Percentiles rank a stretch among this genome's conserved stretches.
Conservation (phyloP, 2,113 vertebrate genomes). For the Gobio gobio region DNA sequence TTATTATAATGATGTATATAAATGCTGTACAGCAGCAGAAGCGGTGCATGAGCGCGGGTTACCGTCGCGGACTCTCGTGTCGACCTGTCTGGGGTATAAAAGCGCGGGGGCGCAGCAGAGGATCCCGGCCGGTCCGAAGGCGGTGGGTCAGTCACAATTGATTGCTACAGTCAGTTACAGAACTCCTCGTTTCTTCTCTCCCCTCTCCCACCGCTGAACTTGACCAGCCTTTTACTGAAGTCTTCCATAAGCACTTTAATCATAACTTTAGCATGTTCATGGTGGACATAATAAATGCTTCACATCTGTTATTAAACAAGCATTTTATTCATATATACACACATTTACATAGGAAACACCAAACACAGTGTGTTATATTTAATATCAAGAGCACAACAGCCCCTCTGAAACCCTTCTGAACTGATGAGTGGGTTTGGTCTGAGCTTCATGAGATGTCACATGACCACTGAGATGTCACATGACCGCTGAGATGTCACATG, state of each 20-base stretch:
- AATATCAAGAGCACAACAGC: background rate
- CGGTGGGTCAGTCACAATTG: conserved; percentile 60
- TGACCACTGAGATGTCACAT: conserved; percentile 64
- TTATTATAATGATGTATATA: background rate
- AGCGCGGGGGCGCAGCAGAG: accelerated
- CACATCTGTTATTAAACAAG: background rate
- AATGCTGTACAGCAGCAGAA: too few relatives aligned
- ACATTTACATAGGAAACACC: background rate
- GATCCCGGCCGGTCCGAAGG: conserved; percentile 54
- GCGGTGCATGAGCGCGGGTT: accelerated
- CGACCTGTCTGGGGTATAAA: background rate
- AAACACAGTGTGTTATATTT: too few relatives aligned
- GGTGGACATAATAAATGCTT: too few relatives aligned
- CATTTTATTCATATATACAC: background rate
- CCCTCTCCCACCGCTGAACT: conserved; percentile 58
- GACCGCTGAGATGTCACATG: conserved; percentile 60
- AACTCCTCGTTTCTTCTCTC: conserved; percentile 66
- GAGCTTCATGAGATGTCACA: background rate
- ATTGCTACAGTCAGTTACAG: conserved; percentile 66
- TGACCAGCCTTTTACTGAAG: conserved; percentile 56
- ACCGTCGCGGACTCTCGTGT: background rate
- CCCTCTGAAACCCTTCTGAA: too few relatives aligned
- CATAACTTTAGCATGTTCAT: background rate
- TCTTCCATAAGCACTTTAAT: too few relatives aligned
- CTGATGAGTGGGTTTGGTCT: too few relatives aligned